Evolutionary conservation across 2,113 vertebrate genomes (phyloP).

Genomic region (Gnathonemus longibarbis): DNA sequence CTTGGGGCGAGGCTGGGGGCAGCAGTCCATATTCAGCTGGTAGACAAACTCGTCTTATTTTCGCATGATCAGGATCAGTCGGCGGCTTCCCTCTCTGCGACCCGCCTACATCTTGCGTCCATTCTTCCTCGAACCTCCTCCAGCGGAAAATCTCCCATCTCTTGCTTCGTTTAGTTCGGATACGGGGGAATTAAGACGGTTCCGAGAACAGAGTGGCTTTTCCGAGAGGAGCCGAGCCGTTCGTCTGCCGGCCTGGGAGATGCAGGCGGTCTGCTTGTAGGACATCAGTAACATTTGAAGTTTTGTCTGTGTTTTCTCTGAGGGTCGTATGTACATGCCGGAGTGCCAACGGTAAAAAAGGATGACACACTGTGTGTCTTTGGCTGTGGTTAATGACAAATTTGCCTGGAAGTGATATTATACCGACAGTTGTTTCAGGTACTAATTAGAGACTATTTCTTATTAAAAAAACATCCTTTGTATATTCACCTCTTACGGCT

Average conservation of each 20-base stretch:
- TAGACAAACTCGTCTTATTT: not conserved
- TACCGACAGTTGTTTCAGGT: constrained; percentile 19
- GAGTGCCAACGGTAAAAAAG: not conserved
- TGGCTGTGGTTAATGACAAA: not conserved
- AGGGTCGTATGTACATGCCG: not conserved
- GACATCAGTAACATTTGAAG: not conserved
- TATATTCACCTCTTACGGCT: constrained; percentile 16
- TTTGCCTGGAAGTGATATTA: constrained; percentile 12
- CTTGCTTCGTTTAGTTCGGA: not conserved
- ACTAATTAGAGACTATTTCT: constrained; percentile 19
- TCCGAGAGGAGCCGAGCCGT: not conserved
- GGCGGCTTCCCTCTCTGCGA: too few relatives aligned
- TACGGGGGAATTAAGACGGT: not conserved
- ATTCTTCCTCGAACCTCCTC: not conserved
- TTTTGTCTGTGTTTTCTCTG: not conserved
- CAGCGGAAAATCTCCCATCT: not conserved
- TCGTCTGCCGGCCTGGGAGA: not conserved
- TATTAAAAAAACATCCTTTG: constrained; percentile 13
- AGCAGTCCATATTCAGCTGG: not conserved
- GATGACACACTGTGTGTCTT: not conserved
- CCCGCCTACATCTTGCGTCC: too few relatives aligned
- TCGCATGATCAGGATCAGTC: not conserved
- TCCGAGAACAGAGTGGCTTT: not conserved
- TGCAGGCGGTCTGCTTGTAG: not conserved
- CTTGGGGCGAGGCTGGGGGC: not conserved